Base-by-base conservation (phyloP, 2,888 invertebrate species). In the Andrena camellia region DNA sequence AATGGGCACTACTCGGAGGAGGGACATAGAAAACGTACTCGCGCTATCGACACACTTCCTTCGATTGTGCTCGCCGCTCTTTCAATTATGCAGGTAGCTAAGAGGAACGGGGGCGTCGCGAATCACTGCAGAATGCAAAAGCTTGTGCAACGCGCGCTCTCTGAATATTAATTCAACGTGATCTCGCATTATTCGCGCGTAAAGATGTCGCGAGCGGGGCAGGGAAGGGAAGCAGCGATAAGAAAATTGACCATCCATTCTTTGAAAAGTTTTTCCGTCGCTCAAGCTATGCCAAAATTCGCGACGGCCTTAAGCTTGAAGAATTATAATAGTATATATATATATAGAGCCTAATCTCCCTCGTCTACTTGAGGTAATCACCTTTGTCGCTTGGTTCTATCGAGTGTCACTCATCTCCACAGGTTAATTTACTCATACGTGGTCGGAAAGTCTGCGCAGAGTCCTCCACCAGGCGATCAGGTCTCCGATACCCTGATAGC, bases 111-210 rank as follows among this genome's bases (percentile, higher is more conserved):
- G 52, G 29, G 8, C 57, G 67, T 31, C 6, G 42, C 10, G 31
- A 29, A 48, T 68, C 59, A 2, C 20, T 42, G 66, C 29, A 66
- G n/a, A 42, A 42, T 29, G 66, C 57, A 54, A 42, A 67, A 8
- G 8, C 63, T 77, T 77, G 54, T 50, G 72, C 66, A 71, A 72
- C 48, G 8, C 4, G 10, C 26, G 23, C 23, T 54, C 31, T 54
- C 57, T 59, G 71, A 71, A 71, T 72, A 59, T 52, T 59, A 33
- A 66, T 50, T 64, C 26, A 2, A 2, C 48, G 29, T 33, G 71
- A 77, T 71, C 69, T 76, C 26, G 10, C 48, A 64, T 73, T 57
- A 42, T 26, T 20, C 48, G n/a, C 23, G 29, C 13, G 26, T 10
- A 8, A 42, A 74, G 10, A 42, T 74, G 31, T 68, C n/a, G 42